Base-by-base conservation (phyloP, 2,797 vertebrate species). In the Yasuhikotakia modesta region DNA sequence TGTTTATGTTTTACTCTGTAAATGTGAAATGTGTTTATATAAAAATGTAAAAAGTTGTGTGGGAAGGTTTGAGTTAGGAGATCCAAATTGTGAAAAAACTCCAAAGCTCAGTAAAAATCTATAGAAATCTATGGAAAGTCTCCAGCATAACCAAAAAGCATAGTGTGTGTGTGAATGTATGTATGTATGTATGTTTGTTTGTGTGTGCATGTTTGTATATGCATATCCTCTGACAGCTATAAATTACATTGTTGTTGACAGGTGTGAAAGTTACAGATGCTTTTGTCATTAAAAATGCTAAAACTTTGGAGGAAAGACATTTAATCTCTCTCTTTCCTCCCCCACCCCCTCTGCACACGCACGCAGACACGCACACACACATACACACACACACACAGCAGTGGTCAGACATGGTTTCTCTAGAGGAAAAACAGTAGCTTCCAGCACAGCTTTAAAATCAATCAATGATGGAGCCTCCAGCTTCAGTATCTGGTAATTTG, bases 391-490 rank as follows among this genome's bases (percentile, higher is more conserved):
- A 69, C 46, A 80, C n/a, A 52, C 43, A 61, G 17, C 30, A 10
- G 55, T 61, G 43, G 58, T 71, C 76, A 53, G 67, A 70, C 45
- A 64, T 45, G 48, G 48, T 70, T 76, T 14, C 76, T 70, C 76
- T 24, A 30, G 76, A 71, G 57, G 67, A 78, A 76, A 78, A 78
- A 78, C 67, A 53, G 60, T 70, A 78, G 82, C 78, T 88, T 88
- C 84, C 87, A 88, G 82, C 85, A 81, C 78, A 86, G 84, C 83
- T 86, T 86, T 82, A 85, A 82, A 87, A 83, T 85, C 81, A 76
- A 88, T 83, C 79, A 85, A 79, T 77, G 80, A 85, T 87, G 84
- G 85, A 88, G 81, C 85, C 81, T 84, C 81, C 83, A 87, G 86
- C 68, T 73, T 71, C n/a, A 19, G 75, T 60, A 60, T 70, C 55